phyloP scores from a whole-genome alignment of 1,140 invertebrate species.

The Drosophila bifasciata region DNA sequence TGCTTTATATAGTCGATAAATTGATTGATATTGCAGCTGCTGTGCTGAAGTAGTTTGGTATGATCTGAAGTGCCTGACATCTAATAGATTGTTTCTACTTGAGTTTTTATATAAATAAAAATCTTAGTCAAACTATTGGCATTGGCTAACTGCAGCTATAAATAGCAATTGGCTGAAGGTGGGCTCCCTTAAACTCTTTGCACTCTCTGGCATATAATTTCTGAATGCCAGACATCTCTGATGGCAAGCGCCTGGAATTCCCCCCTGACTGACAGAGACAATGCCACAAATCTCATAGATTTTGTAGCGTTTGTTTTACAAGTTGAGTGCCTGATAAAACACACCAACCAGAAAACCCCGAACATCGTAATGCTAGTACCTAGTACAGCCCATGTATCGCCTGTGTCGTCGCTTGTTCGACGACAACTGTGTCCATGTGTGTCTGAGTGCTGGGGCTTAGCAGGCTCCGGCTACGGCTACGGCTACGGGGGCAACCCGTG shows the following conservation, averaged over 20 bases:
- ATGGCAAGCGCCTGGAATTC: not conserved
- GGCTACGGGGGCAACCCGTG: not conserved
- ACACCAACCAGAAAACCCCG: slow-evolving; percentile 27
- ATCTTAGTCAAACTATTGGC: slow-evolving; percentile 9
- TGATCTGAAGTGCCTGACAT: slow-evolving; percentile 27
- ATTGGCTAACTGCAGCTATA: slow-evolving; percentile 20
- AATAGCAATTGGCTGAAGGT: slow-evolving; percentile 28
- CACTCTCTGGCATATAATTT: too few relatives aligned
- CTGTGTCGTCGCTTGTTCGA: too few relatives aligned
- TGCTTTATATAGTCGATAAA: slow-evolving; percentile 13
- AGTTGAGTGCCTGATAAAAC: slow-evolving; percentile 54
- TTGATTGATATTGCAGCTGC: slow-evolving; percentile 34
- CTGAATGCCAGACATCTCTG: too few relatives aligned
- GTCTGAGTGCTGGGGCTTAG: slow-evolving; percentile 49
- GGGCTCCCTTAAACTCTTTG: not conserved
- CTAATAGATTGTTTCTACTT: slow-evolving; percentile 20
- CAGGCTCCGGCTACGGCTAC: too few relatives aligned
- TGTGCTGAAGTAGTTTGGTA: slow-evolving; percentile 1
- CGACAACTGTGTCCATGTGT: slow-evolving; percentile 22
- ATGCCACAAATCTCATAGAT: slow-evolving; percentile 33
- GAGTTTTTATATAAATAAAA: slow-evolving; percentile 13
- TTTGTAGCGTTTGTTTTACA: slow-evolving; percentile 47
- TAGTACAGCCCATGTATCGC: too few relatives aligned
- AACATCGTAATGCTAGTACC: slow-evolving; percentile 20
- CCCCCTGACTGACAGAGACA: not conserved